phyloP scores from a whole-genome alignment of 2,797 vertebrate genomes.

The Taenioides sp. region DNA sequence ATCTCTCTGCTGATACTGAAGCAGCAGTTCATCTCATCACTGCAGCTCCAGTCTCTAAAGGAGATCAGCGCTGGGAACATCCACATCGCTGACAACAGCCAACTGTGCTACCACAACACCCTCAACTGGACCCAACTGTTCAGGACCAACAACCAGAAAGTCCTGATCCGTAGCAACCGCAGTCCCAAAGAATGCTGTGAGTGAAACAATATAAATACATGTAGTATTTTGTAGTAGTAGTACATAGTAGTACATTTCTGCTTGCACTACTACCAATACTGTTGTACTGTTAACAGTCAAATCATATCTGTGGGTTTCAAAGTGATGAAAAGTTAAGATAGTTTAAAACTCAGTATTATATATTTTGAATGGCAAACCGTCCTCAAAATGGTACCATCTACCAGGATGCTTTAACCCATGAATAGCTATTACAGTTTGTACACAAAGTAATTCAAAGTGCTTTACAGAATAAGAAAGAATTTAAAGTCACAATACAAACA shows the following conservation, averaged over 20 bases:
- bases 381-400: no score
- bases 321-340: no score
- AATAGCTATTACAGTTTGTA: no score
- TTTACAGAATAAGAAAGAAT: no score
- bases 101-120: conserved; percentile 94
- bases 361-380: no score
- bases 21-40: conserved; percentile 91
- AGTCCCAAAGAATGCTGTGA: conserved; percentile 91
- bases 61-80: conserved; percentile 97
- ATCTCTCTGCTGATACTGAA: conserved; percentile 96
- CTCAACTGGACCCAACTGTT: conserved; percentile 96
- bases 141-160: conserved; percentile 86
- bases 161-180: conserved; percentile 88
- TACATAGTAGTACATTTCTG: not conserved
- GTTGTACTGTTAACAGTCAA: no score
- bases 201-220: conserved; percentile 39
- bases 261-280: not conserved
- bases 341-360: no score
- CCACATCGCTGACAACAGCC: conserved; percentile 95
- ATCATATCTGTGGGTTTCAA: no score
- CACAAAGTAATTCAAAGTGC: no score
- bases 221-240: not conserved
- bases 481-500: no score
- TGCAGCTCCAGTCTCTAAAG: conserved; percentile 91
- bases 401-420: no score